Base-by-base conservation (phyloP, 2,113 vertebrate genomes). In the Colistium nudipinnis region DNA sequence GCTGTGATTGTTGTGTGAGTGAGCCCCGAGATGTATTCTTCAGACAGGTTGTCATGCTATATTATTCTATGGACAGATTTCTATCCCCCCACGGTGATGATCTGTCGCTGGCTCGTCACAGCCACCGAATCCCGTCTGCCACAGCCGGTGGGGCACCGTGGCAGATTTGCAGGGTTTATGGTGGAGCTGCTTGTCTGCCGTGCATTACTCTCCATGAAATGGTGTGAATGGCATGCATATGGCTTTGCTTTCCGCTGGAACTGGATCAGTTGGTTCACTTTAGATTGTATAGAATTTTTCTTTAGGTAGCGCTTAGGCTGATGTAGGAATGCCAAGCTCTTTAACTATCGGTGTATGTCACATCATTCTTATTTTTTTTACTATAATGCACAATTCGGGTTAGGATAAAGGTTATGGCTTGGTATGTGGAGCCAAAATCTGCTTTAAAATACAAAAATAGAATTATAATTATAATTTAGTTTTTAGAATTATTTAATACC, bases 81-180 rank as follows among this genome's bases (percentile, higher is more conserved):
- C 61, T 49, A n/a, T n/a, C 27, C 59, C 70, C 71, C 69, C 56
- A 53, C 13, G 7, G 78, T 36, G 13, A 65, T 79, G 78, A 83
- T 83, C 80, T 86, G 88, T 87, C 83, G 76, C 69, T 84, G 62
- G 74, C 80, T 79, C 81, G 77, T 87, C 83, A 80, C 38, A 20
- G 48, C 62, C 38, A 17, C 54, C 47, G 78, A 59, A 70, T 76
- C 81, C 80, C 67, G 78, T 85, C 70, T 81, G 69, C 65, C 36
- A 19, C 61, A 66, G 73, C 78, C 74, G 33, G 55, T 75, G 48
- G 75, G 82, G 62, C 47, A 83, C 70, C 61, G n/a, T 28, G 62
- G 71, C 64, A 80, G 81, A 84, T 84, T 86, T 86, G 81, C 63
- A 78, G 54, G 62, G 74, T 63, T 87, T 87, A 78, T 68, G 62